These are phyloP conservation scores for Tenrec ecaudatus DNA, from an alignment of 2,113 vertebrate genomes.

Conservation along the genomic window DNA sequence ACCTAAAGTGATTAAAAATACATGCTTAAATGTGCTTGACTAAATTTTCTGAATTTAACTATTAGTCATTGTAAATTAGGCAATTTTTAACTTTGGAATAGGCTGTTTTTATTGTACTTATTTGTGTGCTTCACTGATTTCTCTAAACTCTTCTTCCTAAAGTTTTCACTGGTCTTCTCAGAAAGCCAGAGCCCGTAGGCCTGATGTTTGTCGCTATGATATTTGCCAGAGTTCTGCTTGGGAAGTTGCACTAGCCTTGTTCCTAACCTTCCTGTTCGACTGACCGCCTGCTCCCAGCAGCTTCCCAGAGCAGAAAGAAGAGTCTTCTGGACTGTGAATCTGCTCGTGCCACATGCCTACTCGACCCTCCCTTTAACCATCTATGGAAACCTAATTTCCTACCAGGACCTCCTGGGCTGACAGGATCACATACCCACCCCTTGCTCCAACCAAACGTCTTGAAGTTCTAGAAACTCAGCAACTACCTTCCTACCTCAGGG, in stretches of 20 bases:
- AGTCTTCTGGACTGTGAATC: not conserved
- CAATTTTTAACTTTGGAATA: not conserved
- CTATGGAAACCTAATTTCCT: not conserved
- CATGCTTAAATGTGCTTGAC: not conserved
- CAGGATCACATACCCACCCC: no score
- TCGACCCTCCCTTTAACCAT: not conserved
- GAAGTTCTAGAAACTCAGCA: not conserved
- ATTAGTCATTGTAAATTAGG: not conserved
- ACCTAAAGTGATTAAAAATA: constrained; percentile 78
- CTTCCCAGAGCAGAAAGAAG: not conserved
- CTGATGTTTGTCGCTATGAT: not conserved
- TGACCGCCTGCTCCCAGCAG: not conserved
- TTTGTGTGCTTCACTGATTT: not conserved
- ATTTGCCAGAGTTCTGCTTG: not conserved
- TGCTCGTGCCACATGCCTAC: not conserved
- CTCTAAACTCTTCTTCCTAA: not conserved
- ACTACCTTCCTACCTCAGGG: not conserved
- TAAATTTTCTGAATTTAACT: not conserved
- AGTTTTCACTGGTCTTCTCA: not conserved
- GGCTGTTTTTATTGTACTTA: not conserved
- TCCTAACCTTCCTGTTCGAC: not conserved
- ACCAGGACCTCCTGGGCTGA: not conserved
- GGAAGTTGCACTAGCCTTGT: not conserved
- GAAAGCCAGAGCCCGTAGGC: not conserved
- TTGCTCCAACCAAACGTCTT: not conserved